Evolutionary conservation across 2,888 invertebrate genomes (phyloP), one percentile per base, ranked within the genome.

Genomic region (Theretra japonica): DNA sequence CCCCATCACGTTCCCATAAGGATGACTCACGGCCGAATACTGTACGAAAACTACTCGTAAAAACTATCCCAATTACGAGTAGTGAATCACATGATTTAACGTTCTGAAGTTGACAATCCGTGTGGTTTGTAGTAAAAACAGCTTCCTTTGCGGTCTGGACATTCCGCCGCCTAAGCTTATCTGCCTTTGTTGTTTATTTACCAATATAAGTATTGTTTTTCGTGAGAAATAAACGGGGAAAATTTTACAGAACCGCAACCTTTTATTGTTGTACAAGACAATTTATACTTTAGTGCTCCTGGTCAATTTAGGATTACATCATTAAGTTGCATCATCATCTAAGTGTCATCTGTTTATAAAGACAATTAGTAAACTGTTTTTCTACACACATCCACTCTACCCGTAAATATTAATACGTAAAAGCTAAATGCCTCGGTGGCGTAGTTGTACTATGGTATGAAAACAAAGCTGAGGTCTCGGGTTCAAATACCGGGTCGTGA

Each of bases 31-130:
- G 30, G 69, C 75, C 70, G 81, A 83, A 82, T 85, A 82, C 83
- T 80, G 81, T 82, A 75, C 80, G 72, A 75, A 77, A 75, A 80
- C 77, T 74, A 80, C 82, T 83, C 83, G 82, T 88, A 85, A 89
- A 88, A 89, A 88, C 83, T 85, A 88, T 91, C 83, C 85, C 84
- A 87, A 90, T 90, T 90, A 90, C 79, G 79, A 76, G 78, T 77
- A 77, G 83, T 90, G 89, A 89, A 86, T 90, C 90, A 90, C 83
- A 80, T 77, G 74, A 77, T 74, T 80, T 82, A 79, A 79, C 77
- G 75, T 75, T 77, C 74, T 73, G 80, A 81, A 82, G 80, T 79
- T 76, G 76, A 83, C 81, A 82, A 70, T 70, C 19, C 19, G 58
- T 50, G 58, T 59, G 59, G 30, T 70, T 23, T 25, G 50, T 17